Percentiles rank a stretch among this genome's conserved stretches.
These are phyloP conservation scores for Drosophila paracracens DNA, from an alignment of 2,888 invertebrate species.

Conservation along the genomic window DNA sequence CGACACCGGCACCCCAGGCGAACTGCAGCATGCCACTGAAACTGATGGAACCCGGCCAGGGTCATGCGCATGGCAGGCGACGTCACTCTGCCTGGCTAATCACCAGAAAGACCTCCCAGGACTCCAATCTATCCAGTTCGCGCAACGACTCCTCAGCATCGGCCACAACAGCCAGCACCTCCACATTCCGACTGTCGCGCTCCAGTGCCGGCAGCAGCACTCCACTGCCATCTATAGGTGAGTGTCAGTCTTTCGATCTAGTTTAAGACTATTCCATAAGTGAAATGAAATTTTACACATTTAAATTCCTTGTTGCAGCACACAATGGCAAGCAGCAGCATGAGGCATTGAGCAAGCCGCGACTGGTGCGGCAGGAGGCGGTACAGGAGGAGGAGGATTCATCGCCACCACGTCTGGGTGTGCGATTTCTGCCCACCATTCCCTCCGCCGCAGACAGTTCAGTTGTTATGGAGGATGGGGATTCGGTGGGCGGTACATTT, in stretches of 20 bases:
- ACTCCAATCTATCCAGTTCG: slow-evolving; percentile 95
- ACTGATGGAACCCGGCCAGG: slow-evolving; percentile 87
- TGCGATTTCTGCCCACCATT: slow-evolving; percentile 89
- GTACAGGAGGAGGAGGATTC: slow-evolving; percentile 90
- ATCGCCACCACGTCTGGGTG: slow-evolving; percentile 85
- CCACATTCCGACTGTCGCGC: slow-evolving; percentile 94
- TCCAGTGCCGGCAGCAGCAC: slow-evolving; percentile 89
- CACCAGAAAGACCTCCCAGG: slow-evolving; percentile 96
- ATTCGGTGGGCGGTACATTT: slow-evolving; percentile 79
- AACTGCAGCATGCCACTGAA: slow-evolving; percentile 90
- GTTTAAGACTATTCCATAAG: neutral
- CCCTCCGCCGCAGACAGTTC: slow-evolving; percentile 91
- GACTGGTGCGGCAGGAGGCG: slow-evolving; percentile 92
- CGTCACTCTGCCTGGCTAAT: slow-evolving; percentile 95
- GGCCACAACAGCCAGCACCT: slow-evolving; percentile 95
- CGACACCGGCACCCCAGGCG: slow-evolving; percentile 59
- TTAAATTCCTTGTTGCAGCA: slow-evolving; percentile 54
- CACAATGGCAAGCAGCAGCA: slow-evolving; percentile 81
- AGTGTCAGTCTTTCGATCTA: slow-evolving; percentile 6
- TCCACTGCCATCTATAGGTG: slow-evolving; percentile 84
- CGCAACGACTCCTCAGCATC: slow-evolving; percentile 96
- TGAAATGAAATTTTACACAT: neutral
- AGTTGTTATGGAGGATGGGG: slow-evolving; percentile 88
- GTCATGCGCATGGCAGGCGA: slow-evolving; percentile 86
- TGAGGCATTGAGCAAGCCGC: slow-evolving; percentile 87